These are phyloP conservation scores for Drosophila simulans DNA, from an alignment of 1,140 invertebrate genomes.

Conservation along the genomic window DNA sequence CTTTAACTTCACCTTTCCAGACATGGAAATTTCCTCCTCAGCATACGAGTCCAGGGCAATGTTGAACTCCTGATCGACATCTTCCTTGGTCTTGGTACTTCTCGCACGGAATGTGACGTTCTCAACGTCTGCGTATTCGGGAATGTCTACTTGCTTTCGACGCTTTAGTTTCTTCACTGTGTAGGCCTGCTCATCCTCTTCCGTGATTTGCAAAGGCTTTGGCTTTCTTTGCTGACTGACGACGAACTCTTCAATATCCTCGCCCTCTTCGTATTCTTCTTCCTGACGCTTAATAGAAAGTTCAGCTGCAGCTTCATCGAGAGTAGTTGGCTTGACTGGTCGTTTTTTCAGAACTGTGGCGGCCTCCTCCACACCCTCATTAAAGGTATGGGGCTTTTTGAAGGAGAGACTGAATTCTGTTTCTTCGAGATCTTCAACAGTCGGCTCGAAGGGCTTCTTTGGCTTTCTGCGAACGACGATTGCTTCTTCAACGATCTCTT, in stretches of 20 bases:
- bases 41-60: conserved; percentile 93
- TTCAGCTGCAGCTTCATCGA: conserved; percentile 73
- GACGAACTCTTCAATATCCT: conserved; percentile 84
- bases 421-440: conserved; percentile 74
- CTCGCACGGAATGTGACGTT: conserved; percentile 91
- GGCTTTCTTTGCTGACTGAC: conserved; percentile 73
- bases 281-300: conserved; percentile 84
- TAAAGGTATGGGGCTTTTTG: conserved; percentile 81
- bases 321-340: conserved; percentile 61
- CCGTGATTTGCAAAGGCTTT: conserved; percentile 85
- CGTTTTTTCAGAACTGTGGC: conserved; percentile 83
- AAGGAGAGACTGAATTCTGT: conserved; percentile 81
- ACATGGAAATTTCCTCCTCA: conserved; percentile 94
- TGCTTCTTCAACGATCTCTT: conserved; percentile 79
- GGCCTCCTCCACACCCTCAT: conserved; percentile 83
- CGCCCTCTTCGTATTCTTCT: conserved; percentile 82
- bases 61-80: conserved; percentile 94
- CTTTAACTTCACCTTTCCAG: conserved; percentile 92
- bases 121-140: conserved; percentile 90
- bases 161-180: conserved; percentile 90
- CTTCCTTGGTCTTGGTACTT: conserved; percentile 90
- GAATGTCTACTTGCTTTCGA: conserved; percentile 87
- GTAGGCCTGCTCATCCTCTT: conserved; percentile 90
- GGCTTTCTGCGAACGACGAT: conserved; percentile 76
- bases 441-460: conserved; percentile 68